A percentile compares a stretch with the other conserved stretches of the same genome.
These are phyloP conservation scores for Zapornia atra DNA, from an alignment of 2,113 vertebrate species.

Conservation along the genomic window DNA sequence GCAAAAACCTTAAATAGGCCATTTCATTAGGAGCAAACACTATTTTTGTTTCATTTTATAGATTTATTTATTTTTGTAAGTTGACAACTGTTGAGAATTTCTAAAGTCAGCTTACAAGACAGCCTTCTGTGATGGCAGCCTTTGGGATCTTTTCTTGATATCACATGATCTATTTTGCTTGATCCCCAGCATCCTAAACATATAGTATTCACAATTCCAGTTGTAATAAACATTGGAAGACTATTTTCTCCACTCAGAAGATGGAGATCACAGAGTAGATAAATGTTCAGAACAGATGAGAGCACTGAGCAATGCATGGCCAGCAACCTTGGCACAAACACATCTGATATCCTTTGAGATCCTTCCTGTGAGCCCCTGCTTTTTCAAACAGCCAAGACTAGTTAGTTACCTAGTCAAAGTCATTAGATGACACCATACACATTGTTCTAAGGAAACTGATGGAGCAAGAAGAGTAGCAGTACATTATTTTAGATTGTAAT, in stretches of 20 bases:
- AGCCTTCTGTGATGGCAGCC: background rate
- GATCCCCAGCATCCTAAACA: background rate
- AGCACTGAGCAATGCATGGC: background rate
- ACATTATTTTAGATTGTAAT: background rate
- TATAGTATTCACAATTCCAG: background rate
- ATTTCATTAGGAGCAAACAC: background rate
- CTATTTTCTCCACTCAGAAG: background rate
- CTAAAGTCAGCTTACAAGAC: background rate
- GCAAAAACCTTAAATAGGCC: background rate
- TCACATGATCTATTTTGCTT: background rate
- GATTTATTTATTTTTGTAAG: background rate
- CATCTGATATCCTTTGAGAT: background rate
- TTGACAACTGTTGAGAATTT: background rate
- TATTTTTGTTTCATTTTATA: background rate
- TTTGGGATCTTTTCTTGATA: background rate
- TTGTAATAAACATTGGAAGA: background rate
- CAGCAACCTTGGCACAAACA: background rate
- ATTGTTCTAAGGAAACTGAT: background rate
- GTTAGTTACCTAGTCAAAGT: background rate
- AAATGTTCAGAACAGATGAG: background rate
- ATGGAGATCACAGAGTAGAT: background rate
- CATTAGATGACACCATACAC: background rate
- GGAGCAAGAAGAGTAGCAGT: background rate
- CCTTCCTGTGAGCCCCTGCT: background rate
- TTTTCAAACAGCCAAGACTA: background rate